Percentiles rank a stretch among this genome's conserved stretches.
Evolutionary conservation across 1,140 invertebrate species (phyloP).

Genomic region (Thaumatotibia leucotreta): DNA sequence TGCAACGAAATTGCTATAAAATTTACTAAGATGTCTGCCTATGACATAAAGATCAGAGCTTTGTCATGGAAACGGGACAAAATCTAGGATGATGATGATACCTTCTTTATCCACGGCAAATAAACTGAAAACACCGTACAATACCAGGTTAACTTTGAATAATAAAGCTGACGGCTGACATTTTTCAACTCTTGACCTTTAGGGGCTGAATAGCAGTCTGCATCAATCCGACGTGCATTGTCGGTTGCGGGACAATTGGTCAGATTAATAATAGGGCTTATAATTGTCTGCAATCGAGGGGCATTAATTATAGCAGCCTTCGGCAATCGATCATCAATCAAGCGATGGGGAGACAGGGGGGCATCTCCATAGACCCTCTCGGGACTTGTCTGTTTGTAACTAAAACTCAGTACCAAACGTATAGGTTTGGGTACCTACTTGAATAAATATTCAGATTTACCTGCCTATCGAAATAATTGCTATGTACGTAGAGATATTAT

Average conservation of each 20-base stretch:
- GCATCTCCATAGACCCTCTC: slow-evolving; percentile 10
- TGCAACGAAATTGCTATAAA: no score
- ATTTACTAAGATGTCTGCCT: no score
- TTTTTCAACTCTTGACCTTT: neutral
- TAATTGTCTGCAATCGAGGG: neutral
- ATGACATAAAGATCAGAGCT: no score
- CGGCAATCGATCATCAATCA: slow-evolving; percentile 48
- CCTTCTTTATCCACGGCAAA: no score
- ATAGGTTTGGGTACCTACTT: no score
- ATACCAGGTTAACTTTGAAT: neutral
- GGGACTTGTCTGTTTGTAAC: neutral
- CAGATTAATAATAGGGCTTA: neutral
- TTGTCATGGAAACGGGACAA: no score
- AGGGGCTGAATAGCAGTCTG: neutral
- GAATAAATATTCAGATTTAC: no score
- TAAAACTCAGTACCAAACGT: neutral
- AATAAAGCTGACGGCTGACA: neutral
- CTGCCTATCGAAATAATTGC: no score
- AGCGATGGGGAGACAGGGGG: slow-evolving; percentile 1
- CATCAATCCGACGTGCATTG: neutral
- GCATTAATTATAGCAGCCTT: slow-evolving; percentile 44
- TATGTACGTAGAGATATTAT: no score
- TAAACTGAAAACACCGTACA: no score
- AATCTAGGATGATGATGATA: no score
- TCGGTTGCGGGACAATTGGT: neutral